Evolutionary conservation across 2,113 vertebrate species (phyloP).

Genomic region (Jacana jacana): DNA sequence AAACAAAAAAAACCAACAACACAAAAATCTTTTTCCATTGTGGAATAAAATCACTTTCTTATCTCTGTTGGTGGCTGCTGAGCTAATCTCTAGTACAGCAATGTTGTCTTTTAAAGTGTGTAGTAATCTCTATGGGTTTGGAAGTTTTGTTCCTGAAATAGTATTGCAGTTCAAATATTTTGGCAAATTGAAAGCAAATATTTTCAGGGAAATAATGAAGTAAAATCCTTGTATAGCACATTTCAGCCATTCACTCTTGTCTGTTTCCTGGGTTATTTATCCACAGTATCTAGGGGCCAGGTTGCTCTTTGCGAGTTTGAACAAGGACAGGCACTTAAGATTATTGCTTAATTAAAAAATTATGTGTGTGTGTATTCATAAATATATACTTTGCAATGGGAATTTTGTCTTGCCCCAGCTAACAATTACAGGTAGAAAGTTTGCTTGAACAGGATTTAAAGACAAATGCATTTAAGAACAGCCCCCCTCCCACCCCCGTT

Average conservation of each 20-base stretch:
- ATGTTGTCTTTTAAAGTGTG: background rate
- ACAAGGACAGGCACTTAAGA: background rate
- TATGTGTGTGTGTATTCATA: background rate
- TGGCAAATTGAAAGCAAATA: background rate
- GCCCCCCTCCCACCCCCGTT: background rate
- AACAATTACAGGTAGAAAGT: background rate
- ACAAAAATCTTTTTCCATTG: background rate
- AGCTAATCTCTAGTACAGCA: background rate
- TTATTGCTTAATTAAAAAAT: background rate
- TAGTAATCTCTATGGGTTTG: background rate
- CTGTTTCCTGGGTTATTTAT: background rate
- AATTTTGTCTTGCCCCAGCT: background rate
- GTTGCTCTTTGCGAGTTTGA: background rate
- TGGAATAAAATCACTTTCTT: slow-evolving; percentile 2
- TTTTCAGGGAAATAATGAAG: slow-evolving; percentile 19
- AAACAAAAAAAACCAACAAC: no score
- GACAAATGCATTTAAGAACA: background rate
- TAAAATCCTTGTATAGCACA: background rate
- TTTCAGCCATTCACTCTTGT: background rate
- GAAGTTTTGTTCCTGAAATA: slow-evolving; percentile 30
- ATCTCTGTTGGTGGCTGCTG: background rate
- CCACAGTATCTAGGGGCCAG: background rate
- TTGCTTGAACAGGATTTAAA: background rate
- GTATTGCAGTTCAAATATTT: background rate
- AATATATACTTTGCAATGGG: background rate